Evolutionary conservation across 2,113 vertebrate species (phyloP).

Genomic region (Aptenodytes patagonicus): DNA sequence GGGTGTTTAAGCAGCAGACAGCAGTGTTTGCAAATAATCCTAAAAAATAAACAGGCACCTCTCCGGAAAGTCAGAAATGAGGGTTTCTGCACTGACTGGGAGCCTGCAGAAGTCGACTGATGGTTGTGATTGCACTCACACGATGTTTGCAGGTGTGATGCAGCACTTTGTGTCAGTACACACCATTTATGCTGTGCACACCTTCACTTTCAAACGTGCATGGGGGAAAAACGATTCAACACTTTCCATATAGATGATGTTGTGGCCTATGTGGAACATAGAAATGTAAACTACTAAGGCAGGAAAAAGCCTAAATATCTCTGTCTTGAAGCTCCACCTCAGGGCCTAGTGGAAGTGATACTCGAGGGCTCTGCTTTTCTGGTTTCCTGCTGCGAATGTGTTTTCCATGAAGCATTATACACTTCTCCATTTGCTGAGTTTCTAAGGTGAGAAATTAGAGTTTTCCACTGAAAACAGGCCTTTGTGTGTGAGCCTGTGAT

Average conservation of each 20-base stretch:
- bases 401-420: neutral
- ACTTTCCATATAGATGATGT: neutral
- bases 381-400: neutral
- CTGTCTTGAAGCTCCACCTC: neutral
- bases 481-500: neutral
- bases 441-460: neutral
- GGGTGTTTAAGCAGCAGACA: neutral
- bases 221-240: neutral
- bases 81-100: neutral
- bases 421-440: neutral
- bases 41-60: neutral
- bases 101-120: neutral
- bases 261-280: neutral
- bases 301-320: neutral
- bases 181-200: neutral
- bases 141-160: neutral
- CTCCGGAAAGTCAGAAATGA: neutral
- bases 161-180: rapidly evolving
- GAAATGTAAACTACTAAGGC: neutral
- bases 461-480: neutral
- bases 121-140: neutral
- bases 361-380: neutral
- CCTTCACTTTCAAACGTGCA: rapidly evolving
- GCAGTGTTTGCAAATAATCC: conserved; percentile 8
- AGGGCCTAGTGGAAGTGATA: neutral